phyloP scores from a whole-genome alignment of 1,140 invertebrate genomes.

The Branchinecta lynchi region DNA sequence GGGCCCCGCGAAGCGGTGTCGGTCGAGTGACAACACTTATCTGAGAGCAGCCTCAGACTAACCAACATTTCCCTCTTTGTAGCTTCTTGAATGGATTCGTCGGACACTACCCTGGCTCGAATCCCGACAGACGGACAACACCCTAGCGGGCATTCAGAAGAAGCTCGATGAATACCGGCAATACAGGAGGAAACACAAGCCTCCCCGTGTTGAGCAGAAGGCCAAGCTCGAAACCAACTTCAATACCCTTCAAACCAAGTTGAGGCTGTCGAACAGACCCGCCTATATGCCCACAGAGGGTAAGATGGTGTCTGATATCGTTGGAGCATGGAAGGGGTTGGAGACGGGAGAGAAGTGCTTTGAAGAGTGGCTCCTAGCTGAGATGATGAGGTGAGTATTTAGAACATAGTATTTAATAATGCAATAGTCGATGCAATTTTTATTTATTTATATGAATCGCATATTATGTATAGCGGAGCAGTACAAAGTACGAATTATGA shows the following conservation, averaged over 20 bases:
- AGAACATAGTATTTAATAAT: no score
- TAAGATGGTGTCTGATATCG: conserved; percentile 96
- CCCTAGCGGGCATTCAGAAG: conserved; percentile 86
- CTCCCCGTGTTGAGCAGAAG: conserved; percentile 95
- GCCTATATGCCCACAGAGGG: conserved; percentile 98
- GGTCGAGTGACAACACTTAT: no score
- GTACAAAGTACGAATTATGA: no score
- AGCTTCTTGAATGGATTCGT: conserved; percentile 94
- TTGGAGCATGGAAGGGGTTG: conserved; percentile 94
- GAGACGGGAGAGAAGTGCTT: conserved; percentile 94
- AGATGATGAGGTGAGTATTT: conserved; percentile 70
- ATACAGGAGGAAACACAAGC: conserved; percentile 95
- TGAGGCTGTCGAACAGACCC: conserved; percentile 89
- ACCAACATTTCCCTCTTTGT: background rate
- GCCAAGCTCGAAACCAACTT: conserved; percentile 97
- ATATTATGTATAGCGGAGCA: no score
- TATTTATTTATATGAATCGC: no score
- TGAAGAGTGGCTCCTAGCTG: conserved; percentile 95
- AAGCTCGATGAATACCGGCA: conserved; percentile 97
- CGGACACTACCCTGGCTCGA: conserved; percentile 95
- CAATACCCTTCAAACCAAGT: conserved; percentile 93
- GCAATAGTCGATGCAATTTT: no score
- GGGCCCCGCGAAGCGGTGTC: no score
- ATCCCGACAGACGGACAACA: conserved; percentile 93
- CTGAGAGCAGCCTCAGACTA: conserved; percentile 19